Evolutionary conservation across 2,797 vertebrate species (phyloP).

Genomic region (Galagoides demidoff): DNA sequence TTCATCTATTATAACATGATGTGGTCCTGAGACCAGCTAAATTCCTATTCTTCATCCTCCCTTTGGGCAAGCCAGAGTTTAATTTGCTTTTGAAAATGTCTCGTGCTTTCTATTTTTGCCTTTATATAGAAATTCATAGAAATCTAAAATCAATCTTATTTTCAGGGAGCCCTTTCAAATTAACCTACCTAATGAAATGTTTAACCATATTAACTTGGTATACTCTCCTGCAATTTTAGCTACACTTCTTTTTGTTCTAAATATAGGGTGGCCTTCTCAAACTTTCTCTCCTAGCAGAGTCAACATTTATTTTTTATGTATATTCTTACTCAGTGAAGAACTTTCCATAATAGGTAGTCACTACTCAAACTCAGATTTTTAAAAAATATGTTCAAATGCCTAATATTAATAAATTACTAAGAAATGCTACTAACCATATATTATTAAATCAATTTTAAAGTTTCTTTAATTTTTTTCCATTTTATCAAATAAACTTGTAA

Average conservation of each 20-base stretch:
- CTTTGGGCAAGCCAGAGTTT: not conserved
- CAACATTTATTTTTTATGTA: not conserved
- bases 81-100: not conserved
- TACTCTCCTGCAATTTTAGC: not conserved
- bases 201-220: not conserved
- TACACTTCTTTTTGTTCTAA: not conserved
- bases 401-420: not conserved
- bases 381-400: not conserved
- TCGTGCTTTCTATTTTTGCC: not conserved
- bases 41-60: not conserved
- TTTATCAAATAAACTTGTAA: not conserved
- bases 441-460: constrained; percentile 2
- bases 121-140: not conserved
- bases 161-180: not conserved
- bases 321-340: not conserved
- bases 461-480: not conserved
- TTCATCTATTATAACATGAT: not conserved
- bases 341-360: not conserved
- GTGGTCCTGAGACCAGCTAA: not conserved
- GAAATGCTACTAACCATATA: not conserved
- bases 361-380: not conserved
- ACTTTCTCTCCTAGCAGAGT: not conserved
- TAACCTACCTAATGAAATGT: not conserved
- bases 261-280: not conserved
- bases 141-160: not conserved